These are phyloP conservation scores for Laterallus jamaicensis DNA, from an alignment of 2,113 vertebrate genomes.

Conservation along the genomic window DNA sequence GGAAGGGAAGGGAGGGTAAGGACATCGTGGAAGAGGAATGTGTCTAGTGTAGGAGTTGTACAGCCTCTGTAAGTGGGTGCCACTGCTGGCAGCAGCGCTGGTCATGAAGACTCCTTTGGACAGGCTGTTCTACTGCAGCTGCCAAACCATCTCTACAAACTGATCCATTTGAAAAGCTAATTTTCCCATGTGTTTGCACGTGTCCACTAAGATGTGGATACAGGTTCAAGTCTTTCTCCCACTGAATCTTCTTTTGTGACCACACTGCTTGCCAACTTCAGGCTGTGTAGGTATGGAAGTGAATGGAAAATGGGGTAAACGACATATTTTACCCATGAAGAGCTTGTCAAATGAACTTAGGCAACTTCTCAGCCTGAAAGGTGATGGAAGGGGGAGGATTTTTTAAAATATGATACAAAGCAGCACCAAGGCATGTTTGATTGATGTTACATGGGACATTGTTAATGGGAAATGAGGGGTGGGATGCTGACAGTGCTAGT, in stretches of 20 bases:
- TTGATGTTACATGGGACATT: background rate
- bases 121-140: background rate
- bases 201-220: background rate
- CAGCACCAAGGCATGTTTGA: background rate
- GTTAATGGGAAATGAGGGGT: background rate
- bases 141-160: background rate
- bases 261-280: background rate
- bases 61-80: background rate
- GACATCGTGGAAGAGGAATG: background rate
- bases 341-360: background rate
- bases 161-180: background rate
- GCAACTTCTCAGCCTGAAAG: background rate
- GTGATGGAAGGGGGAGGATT: background rate
- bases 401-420: background rate
- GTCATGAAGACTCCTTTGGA: background rate
- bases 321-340: background rate
- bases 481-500: background rate
- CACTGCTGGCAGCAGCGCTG: too few relatives aligned
- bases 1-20: background rate
- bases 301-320: background rate
- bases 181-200: background rate
- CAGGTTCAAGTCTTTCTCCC: background rate
- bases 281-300: background rate
- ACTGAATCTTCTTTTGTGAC: background rate
- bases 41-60: background rate